phyloP scores from a whole-genome alignment of 2,888 invertebrate genomes.

The Pachycephus smyrnensis region DNA sequence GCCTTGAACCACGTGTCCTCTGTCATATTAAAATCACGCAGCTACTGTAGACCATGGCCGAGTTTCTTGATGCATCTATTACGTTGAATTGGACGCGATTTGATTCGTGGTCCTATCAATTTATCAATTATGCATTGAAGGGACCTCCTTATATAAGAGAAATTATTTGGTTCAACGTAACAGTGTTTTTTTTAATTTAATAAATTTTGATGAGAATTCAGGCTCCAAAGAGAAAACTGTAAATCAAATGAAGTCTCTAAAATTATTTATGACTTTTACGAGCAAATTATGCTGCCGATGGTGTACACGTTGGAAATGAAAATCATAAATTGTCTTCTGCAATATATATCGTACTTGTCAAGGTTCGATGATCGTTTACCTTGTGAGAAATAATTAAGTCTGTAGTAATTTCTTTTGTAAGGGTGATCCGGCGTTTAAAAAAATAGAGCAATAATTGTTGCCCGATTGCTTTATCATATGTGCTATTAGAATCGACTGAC shows the following conservation, averaged over 20 bases:
- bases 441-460: neutral
- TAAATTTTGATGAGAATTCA: too few species aligned
- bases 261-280: neutral
- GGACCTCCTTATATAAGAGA: neutral
- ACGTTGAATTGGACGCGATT: neutral
- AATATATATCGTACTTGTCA: neutral
- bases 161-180: neutral
- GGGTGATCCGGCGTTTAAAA: neutral
- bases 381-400: neutral
- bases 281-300: neutral
- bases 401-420: neutral
- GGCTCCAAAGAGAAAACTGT: too few species aligned
- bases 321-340: neutral
- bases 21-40: neutral
- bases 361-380: neutral
- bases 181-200: too few species aligned
- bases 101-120: neutral
- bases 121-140: neutral
- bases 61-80: neutral
- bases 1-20: conserved; percentile 2
- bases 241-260: neutral
- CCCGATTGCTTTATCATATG: neutral
- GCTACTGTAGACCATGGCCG: neutral
- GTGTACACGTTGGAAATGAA: neutral
- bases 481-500: neutral